Evolutionary conservation across 2,113 vertebrate species (phyloP).

Genomic region (Stigmatopora nigra): DNA sequence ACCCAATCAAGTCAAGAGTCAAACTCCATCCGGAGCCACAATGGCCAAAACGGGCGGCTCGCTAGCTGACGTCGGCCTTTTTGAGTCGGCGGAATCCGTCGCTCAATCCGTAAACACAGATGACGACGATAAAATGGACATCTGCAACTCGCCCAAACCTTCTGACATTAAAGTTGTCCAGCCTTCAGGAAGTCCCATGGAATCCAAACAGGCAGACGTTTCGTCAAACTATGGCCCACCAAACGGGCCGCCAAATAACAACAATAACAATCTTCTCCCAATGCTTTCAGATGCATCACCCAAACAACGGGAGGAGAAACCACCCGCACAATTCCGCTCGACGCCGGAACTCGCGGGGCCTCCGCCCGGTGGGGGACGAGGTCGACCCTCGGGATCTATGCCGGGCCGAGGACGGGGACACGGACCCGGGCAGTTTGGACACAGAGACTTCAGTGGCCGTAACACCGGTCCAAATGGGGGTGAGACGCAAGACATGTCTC

Average conservation of each 20-base stretch:
- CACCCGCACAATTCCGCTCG: conserved; percentile 61
- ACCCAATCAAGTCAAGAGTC: conserved; percentile 26
- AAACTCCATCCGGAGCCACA: conserved; percentile 10
- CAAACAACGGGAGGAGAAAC: conserved; percentile 60
- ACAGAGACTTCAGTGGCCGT: conserved; percentile 38
- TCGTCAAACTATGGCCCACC: conserved; percentile 28
- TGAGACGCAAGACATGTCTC: conserved; percentile 36
- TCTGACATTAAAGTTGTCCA: conserved; percentile 24
- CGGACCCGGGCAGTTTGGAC: conserved; percentile 49
- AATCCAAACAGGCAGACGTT: conserved; percentile 9
- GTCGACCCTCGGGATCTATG: conserved; percentile 31
- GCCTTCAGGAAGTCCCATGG: conserved; percentile 9
- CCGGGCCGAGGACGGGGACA: conserved; percentile 50
- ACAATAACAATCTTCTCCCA: conserved; percentile 34
- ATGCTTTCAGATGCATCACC: conserved; percentile 59
- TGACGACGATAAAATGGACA: conserved; percentile 11
- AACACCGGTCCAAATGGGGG: conserved; percentile 31
- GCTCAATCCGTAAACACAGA: conserved; percentile 61
- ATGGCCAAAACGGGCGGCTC: conserved; percentile 58
- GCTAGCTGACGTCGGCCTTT: too few relatives aligned
- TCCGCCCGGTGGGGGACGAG: conserved; percentile 53
- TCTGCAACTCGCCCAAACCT: conserved; percentile 20
- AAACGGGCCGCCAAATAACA: conserved; percentile 22
- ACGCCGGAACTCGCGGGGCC: conserved; percentile 63
- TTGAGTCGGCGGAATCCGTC: conserved; percentile 70